Evolutionary conservation across 2,888 invertebrate species (phyloP), one percentile per base, ranked within the genome.

Genomic region (Parapristionchus giblindavisi): DNA sequence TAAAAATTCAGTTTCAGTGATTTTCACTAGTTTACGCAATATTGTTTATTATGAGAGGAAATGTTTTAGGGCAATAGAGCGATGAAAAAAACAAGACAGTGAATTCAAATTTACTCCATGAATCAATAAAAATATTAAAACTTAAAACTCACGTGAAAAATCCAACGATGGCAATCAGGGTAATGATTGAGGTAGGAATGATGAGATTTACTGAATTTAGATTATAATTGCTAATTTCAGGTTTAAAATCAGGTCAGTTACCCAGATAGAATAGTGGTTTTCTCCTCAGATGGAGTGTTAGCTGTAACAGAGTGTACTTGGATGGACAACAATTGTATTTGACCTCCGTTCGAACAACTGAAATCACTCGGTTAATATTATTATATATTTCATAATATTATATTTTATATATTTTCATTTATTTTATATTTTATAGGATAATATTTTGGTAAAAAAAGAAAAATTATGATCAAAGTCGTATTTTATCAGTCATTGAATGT

Each of bases 61-160:
- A n/a, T n/a, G n/a, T n/a, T n/a, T n/a, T n/a, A n/a, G n/a, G n/a
- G n/a, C n/a, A n/a, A n/a, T n/a, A n/a, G n/a, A n/a, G n/a, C n/a
- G n/a, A n/a, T n/a, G n/a, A n/a, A n/a, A n/a, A n/a, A n/a, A n/a
- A n/a, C n/a, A n/a, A n/a, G n/a, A n/a, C n/a, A 29, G 24, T 36
- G 11, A 71, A 29, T 24, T 63, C 61, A 76, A 77, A 77, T 8
- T 27, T 1, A 40, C 34, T 75, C 21, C 21, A 29, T 40, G 27
- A 21, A 68, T 3, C 8, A 2, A 38, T 36, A 36, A 2, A 5
- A 21, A 66, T 66, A 32, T n/a, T 21, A 36, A 8, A 17, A 27
- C 21, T 29, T 8, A 29, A 24, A 43, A 73, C 82, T 76, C 48
- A 86, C 88, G 89, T 89, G 87, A 89, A 89, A 81, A 89, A 89